phyloP scores from a whole-genome alignment of 2,888 invertebrate genomes.

The Lasius platythorax region DNA sequence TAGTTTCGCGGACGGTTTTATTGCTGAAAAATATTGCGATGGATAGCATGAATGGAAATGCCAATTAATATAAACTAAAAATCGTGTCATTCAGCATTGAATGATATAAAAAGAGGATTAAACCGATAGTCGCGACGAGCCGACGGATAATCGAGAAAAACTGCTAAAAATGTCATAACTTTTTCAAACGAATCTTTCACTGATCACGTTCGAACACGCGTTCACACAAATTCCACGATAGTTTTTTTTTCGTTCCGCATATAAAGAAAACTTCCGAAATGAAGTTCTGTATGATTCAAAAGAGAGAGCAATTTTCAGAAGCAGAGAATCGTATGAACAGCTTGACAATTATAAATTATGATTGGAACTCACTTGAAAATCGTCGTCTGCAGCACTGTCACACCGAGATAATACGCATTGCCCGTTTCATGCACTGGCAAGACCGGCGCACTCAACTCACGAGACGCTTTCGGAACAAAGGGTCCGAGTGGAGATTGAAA shows the following conservation, averaged over 20 bases:
- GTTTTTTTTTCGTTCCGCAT: neutral
- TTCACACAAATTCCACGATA: neutral
- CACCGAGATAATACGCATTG: conserved; percentile 48
- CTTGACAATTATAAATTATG: conserved; percentile 3
- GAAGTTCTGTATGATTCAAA: neutral
- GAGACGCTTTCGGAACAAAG: conserved; percentile 43
- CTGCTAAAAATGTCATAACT: neutral
- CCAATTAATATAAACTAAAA: conserved; percentile 10
- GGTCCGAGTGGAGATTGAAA: conserved; percentile 19
- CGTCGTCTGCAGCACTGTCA: conserved; percentile 48
- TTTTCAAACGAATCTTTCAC: neutral
- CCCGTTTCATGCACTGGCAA: conserved; percentile 30
- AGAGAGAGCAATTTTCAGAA: neutral
- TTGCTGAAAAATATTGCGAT: neutral
- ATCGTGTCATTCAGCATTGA: neutral
- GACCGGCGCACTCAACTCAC: conserved; percentile 20
- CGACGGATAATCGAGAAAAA: neutral
- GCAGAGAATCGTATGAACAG: neutral
- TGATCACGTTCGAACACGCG: neutral
- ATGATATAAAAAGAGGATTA: conserved; percentile 9
- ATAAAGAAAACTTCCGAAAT: neutral
- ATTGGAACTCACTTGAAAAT: conserved; percentile 40
- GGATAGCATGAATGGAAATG: neutral
- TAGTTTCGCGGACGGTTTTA: neutral
- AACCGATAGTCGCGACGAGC: neutral